phyloP scores from a whole-genome alignment of 2,797 vertebrate species.

The Arrhamphus sclerolepis region DNA sequence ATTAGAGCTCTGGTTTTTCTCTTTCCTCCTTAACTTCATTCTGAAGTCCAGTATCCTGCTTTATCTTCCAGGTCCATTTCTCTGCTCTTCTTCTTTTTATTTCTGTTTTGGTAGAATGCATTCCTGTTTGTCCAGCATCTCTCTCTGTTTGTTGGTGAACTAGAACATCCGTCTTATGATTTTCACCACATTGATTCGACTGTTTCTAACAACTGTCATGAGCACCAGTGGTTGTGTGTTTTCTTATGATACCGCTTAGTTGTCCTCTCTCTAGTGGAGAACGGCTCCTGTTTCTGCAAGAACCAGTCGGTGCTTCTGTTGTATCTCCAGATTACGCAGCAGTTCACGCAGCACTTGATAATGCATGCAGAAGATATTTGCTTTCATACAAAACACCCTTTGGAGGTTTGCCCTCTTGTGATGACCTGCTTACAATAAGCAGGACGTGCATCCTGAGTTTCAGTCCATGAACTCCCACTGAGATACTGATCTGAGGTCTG shows the following conservation, averaged over 20 bases:
- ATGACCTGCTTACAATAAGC: conserved; percentile 39
- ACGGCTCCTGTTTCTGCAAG: conserved; percentile 48
- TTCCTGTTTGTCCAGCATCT: conserved; percentile 91
- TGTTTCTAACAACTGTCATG: conserved; percentile 71
- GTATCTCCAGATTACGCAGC: conserved; percentile 33
- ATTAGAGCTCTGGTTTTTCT: conserved; percentile 81
- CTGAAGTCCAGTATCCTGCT: conserved; percentile 79
- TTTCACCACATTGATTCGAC: conserved; percentile 70
- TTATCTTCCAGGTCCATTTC: conserved; percentile 80
- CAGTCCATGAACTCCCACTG: conserved; percentile 18
- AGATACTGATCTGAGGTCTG: conserved; percentile 16
- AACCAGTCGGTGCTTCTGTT: conserved; percentile 52
- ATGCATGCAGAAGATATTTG: conserved; percentile 58
- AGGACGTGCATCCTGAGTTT: conserved; percentile 31
- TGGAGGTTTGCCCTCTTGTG: conserved; percentile 37
- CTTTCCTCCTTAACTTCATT: conserved; percentile 83
- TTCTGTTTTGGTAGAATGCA: conserved; percentile 87
- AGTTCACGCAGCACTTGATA: conserved; percentile 40
- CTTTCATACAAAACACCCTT: conserved; percentile 34
- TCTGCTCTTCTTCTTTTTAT: conserved; percentile 59
- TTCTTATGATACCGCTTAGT: conserved; percentile 57
- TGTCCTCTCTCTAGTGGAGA: conserved; percentile 51
- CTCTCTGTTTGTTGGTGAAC: conserved; percentile 82
- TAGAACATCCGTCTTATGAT: conserved; percentile 76
- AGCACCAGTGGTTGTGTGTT: conserved; percentile 75